These are phyloP conservation scores for Cetoscarus ocellatus DNA, from an alignment of 2,797 vertebrate genomes.

Conservation along the genomic window DNA sequence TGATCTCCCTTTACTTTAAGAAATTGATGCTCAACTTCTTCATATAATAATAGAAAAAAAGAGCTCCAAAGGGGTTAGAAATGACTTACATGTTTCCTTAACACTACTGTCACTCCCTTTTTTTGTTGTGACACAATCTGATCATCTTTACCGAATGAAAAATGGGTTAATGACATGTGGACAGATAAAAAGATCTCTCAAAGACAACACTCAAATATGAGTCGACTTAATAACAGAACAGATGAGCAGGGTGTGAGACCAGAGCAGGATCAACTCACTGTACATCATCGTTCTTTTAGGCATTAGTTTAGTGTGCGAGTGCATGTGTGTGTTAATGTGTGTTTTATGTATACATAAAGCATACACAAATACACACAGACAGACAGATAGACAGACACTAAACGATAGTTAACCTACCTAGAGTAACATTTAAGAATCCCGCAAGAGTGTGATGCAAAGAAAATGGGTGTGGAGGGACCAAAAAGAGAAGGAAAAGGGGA, in stretches of 20 bases:
- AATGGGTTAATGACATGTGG: slow-evolving; percentile 9
- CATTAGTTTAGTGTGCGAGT: slow-evolving; percentile 76
- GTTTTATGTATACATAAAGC: slow-evolving; percentile 86
- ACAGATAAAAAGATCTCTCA: slow-evolving; percentile 41
- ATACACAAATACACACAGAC: slow-evolving; percentile 88
- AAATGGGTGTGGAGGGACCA: slow-evolving; percentile 82
- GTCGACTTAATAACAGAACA: slow-evolving; percentile 48
- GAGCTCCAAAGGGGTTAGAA: slow-evolving; percentile 4
- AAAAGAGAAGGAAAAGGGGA: slow-evolving; percentile 75
- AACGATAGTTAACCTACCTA: slow-evolving; percentile 89
- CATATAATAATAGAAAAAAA: slow-evolving; percentile 24
- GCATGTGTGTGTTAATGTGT: slow-evolving; percentile 85
- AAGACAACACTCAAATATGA: slow-evolving; percentile 70
- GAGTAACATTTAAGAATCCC: slow-evolving; percentile 87
- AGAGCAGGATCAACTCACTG: slow-evolving; percentile 53
- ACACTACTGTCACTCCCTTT: slow-evolving; percentile 15
- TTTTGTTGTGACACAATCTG: slow-evolving; percentile 32
- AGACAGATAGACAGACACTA: slow-evolving; percentile 89
- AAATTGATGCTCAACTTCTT: slow-evolving; percentile 15
- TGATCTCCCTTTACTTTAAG: slow-evolving; percentile 15
- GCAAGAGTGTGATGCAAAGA: slow-evolving; percentile 85
- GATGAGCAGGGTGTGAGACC: slow-evolving; percentile 62
- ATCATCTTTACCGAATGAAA: slow-evolving; percentile 22
- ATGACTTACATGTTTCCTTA: slow-evolving; percentile 17
- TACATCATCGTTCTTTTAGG: slow-evolving; percentile 56